Evolutionary conservation across 1,140 invertebrate genomes (phyloP).

Genomic region (Trachymyrmex cornetzi): DNA sequence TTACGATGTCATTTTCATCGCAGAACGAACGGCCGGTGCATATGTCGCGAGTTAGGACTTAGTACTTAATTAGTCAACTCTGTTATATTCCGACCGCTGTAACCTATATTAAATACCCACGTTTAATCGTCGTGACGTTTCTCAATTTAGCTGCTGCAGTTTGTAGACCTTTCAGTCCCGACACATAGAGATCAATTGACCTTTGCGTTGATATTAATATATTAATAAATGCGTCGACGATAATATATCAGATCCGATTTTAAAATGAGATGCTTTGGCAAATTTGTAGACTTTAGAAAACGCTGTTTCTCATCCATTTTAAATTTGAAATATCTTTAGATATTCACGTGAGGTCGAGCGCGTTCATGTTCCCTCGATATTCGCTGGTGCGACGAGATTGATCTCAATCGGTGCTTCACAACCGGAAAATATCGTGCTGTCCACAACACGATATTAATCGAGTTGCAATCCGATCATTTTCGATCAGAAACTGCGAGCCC

Average conservation of each 20-base stretch:
- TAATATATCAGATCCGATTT: background rate
- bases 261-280: background rate
- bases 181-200: background rate
- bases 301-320: background rate
- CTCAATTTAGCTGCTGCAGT: background rate
- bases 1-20: background rate
- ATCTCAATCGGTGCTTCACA: background rate
- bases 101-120: slow-evolving; percentile 16
- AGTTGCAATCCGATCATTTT: slow-evolving; percentile 8
- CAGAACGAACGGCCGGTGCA: background rate
- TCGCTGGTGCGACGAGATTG: background rate
- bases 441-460: slow-evolving; percentile 12
- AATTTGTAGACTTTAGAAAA: background rate
- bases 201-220: background rate
- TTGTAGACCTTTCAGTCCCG: background rate
- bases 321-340: background rate
- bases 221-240: background rate
- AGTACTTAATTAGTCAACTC: background rate
- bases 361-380: background rate
- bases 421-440: slow-evolving; percentile 10
- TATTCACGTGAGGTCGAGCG: background rate
- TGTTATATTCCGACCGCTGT: slow-evolving; percentile 13
- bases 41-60: slow-evolving; percentile 3
- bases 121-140: slow-evolving; percentile 1
- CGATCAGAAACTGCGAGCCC: background rate